A percentile compares a stretch with the other conserved stretches of the same genome.
Evolutionary conservation across 1,140 invertebrate species (phyloP).

Genomic region (Branchinecta lindahli): DNA sequence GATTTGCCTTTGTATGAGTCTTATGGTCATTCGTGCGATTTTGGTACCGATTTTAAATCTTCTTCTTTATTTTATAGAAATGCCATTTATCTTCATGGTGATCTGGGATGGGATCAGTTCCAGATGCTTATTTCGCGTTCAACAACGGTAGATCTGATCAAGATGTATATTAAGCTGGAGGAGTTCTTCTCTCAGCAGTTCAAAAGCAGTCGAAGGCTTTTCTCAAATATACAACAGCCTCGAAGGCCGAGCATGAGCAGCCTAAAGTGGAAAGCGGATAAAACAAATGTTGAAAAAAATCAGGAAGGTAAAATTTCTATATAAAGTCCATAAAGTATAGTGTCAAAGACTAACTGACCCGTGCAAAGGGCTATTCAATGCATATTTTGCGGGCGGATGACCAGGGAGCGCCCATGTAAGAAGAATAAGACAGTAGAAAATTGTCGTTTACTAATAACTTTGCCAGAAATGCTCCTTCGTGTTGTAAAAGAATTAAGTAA

Average conservation of each 20-base stretch:
- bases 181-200: slow-evolving; percentile 94
- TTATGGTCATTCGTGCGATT: too few species aligned
- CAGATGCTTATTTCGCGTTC: slow-evolving; percentile 92
- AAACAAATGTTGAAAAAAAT: slow-evolving; percentile 1
- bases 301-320: background rate
- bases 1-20: too few species aligned
- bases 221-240: slow-evolving; percentile 41
- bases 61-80: background rate
- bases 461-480: too few species aligned
- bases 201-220: slow-evolving; percentile 77
- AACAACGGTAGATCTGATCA: slow-evolving; percentile 85
- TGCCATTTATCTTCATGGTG: slow-evolving; percentile 73
- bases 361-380: too few species aligned
- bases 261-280: slow-evolving; percentile 15
- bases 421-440: too few species aligned
- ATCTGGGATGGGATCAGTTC: slow-evolving; percentile 82
- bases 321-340: too few species aligned
- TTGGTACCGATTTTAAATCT: too few species aligned
- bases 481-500: too few species aligned
- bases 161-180: slow-evolving; percentile 89
- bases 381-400: too few species aligned
- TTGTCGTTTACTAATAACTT: too few species aligned
- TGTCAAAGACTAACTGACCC: too few species aligned
- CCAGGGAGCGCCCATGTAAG: too few species aligned
- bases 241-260: slow-evolving; percentile 11